phyloP scores from a whole-genome alignment of 1,140 invertebrate genomes.

The Trichonephila clavipes region DNA sequence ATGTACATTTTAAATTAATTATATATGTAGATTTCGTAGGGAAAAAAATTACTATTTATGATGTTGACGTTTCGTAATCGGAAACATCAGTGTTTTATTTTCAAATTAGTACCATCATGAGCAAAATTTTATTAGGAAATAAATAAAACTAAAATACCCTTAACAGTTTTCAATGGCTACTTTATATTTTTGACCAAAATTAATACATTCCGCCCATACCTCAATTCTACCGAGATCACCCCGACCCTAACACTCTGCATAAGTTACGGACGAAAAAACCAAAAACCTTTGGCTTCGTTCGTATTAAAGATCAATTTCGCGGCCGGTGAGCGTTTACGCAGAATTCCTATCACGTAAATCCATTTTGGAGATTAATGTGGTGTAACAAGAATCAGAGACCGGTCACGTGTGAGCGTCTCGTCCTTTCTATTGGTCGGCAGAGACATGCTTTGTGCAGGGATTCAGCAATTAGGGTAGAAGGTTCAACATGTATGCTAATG shows the following conservation, averaged over 20 bases:
- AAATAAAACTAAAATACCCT: no score
- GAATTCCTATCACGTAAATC: constrained; percentile 71
- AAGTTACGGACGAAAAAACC: not conserved
- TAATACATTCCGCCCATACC: not conserved
- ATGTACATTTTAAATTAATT: no score
- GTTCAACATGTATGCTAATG: constrained; percentile 43
- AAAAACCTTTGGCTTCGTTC: not conserved
- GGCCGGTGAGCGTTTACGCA: not conserved
- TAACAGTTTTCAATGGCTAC: no score
- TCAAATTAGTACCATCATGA: no score
- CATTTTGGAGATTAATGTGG: constrained; percentile 71
- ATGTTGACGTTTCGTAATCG: no score
- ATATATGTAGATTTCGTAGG: no score
- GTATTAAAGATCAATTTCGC: constrained; percentile 59
- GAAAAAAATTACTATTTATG: no score
- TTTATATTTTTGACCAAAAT: no score
- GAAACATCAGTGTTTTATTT: no score
- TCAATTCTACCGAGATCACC: not conserved
- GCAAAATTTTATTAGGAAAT: no score
- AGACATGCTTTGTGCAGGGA: constrained; percentile 59
- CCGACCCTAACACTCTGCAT: not conserved
- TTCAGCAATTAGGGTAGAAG: constrained; percentile 66
- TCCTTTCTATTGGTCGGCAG: constrained; percentile 59
- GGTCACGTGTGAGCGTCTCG: constrained; percentile 60
- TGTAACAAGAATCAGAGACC: constrained; percentile 56